phyloP scores from a whole-genome alignment of 2,797 vertebrate species.

The Dendrocincla fuliginosa region DNA sequence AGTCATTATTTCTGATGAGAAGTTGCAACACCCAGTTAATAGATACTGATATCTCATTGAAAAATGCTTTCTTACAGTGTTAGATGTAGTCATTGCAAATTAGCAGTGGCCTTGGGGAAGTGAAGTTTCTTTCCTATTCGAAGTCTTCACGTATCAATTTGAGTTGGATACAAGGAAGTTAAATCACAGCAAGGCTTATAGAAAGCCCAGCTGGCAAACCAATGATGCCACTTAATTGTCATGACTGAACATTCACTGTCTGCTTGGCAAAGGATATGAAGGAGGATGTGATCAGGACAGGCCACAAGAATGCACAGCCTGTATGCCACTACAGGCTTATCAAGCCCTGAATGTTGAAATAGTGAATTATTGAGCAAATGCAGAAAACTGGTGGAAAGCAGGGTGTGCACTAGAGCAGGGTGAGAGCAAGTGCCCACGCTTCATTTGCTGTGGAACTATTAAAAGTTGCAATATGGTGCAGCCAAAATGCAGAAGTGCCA shows the following conservation, averaged over 20 bases:
- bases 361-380: neutral
- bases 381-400: neutral
- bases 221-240: rapidly evolving
- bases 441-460: neutral
- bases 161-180: neutral
- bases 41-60: neutral
- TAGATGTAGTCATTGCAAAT: neutral
- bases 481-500: neutral
- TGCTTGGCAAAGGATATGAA: neutral
- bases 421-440: neutral
- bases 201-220: neutral
- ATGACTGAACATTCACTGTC: neutral
- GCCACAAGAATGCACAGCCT: neutral
- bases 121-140: neutral
- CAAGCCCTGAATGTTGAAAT: neutral
- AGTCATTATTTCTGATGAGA: neutral
- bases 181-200: neutral
- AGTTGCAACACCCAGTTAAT: neutral
- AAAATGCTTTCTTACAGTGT: rapidly evolving
- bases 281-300: neutral
- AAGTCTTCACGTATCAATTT: neutral
- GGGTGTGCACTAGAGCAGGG: neutral
- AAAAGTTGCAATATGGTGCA: neutral
- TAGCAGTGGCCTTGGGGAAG: neutral
- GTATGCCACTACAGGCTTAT: rapidly evolving